phyloP scores from a whole-genome alignment of 2,888 invertebrate genomes.

The Heliconius aoede region DNA sequence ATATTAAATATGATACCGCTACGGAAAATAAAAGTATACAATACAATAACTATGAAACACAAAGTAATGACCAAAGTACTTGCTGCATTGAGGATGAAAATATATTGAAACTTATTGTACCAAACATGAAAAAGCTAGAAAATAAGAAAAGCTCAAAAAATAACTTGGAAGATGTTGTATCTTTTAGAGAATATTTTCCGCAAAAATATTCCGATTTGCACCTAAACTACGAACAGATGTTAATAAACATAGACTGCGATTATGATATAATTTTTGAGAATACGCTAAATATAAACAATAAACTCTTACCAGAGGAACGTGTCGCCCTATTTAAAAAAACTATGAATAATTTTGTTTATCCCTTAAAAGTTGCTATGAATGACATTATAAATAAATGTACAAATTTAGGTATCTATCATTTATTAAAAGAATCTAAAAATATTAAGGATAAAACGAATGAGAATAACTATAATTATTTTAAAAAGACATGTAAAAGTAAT shows the following conservation, averaged over 20 bases:
- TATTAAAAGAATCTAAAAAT: conserved; percentile 33
- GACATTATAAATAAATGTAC: conserved; percentile 66
- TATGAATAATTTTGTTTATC: conserved; percentile 69
- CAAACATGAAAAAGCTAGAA: neutral
- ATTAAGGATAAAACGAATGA: conserved; percentile 31
- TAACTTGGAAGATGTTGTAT: neutral
- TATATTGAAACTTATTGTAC: neutral
- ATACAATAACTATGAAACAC: neutral
- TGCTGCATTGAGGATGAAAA: conserved; percentile 40
- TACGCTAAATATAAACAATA: conserved; percentile 37
- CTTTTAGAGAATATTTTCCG: neutral
- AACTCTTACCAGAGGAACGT: conserved; percentile 60
- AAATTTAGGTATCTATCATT: conserved; percentile 54
- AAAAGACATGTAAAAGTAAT: conserved; percentile 58
- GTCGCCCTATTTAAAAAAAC: conserved; percentile 60
- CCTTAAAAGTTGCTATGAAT: conserved; percentile 64
- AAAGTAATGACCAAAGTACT: conserved; percentile 50
- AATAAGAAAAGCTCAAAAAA: neutral
- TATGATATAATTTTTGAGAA: conserved; percentile 17
- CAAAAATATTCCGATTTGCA: neutral
- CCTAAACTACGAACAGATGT: neutral
- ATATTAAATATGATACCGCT: neutral
- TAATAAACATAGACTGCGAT: neutral
- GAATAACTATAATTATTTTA: conserved; percentile 31
- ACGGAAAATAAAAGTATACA: neutral